Evolutionary conservation across 92 coral and sea anemone species (phyloP), one percentile per base, ranked within the genome.

Genomic region (Blastomussa wellsi): DNA sequence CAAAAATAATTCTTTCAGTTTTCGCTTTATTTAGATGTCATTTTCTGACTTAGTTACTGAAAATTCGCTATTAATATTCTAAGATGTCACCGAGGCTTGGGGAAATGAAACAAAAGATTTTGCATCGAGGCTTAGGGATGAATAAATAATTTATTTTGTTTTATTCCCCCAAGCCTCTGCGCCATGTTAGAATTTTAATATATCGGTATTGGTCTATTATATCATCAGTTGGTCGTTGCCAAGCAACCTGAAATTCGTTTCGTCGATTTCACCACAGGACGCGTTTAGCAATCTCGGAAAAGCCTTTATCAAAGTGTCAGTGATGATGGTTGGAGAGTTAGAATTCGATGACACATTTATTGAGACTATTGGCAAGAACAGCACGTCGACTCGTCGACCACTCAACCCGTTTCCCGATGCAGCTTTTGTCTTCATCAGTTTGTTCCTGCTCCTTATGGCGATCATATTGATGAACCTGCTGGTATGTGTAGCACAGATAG

Each of bases 281-380:
- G 87, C 94, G 3, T 94, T 93, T 77, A 48, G 49, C 24, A 47
- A 78, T n/a, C 76, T 89, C 66, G 90, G 93, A 15, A 85, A 70
- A 31, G 84, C 95, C 28, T 66, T 93, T 33, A 44, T 94, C 67
- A 93, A 92, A 79, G 92, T 87, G 33, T 85, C 85, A 15, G 95
- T 94, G 35, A 95, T 95, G 98, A 93, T 95, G 91, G 76, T 92
- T 76, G 98, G 98, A 20, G 98, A 95, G 76, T 48, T 95, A 24
- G 98, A 94, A 67, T 95, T 88, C 72, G 90, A 72, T 15, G 85
- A 76, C 44, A 91, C 86, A 33, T 95, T 95, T 24, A 82, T 95
- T 22, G 64, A 77, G 9, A 95, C 98, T 31, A 90, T 94, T 49
- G 72, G 70, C 5, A 72, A 52, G 32, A 74, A 67, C 0, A 79